Evolutionary conservation across 2,797 vertebrate species (phyloP).

Genomic region (Sebastes jordani): DNA sequence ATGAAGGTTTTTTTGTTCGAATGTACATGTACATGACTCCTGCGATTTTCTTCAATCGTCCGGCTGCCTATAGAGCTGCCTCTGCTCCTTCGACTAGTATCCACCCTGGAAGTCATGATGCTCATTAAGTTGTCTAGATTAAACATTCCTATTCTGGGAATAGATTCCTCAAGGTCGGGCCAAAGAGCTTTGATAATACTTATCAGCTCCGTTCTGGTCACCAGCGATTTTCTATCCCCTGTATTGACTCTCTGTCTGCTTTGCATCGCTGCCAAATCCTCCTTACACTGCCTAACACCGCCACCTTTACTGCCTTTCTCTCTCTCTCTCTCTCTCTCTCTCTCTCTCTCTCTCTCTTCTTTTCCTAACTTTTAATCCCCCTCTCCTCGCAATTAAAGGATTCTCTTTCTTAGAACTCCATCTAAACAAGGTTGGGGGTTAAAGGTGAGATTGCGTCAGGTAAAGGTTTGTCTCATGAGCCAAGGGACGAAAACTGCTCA

Average conservation of each 20-base stretch:
- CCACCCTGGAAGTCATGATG: neutral
- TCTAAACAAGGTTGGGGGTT: conserved; percentile 31
- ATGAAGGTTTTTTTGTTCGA: neutral
- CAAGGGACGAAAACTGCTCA: conserved; percentile 39
- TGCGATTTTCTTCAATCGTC: neutral
- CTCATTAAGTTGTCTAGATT: conserved; percentile 20
- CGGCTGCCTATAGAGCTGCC: neutral
- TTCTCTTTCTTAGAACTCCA: conserved; percentile 20
- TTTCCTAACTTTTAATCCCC: conserved; percentile 30
- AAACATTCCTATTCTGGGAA: conserved; percentile 21
- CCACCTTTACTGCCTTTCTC: neutral
- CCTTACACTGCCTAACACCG: conserved; percentile 36
- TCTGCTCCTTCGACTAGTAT: neutral
- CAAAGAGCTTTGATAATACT: conserved; percentile 26
- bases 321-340: neutral
- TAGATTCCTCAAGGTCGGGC: neutral
- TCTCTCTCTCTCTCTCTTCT: neutral
- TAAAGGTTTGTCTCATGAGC: conserved; percentile 13
- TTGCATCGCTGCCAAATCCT: conserved; percentile 57
- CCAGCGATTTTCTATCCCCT: conserved; percentile 51
- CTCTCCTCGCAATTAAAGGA: conserved; percentile 29
- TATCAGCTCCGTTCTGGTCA: conserved; percentile 17
- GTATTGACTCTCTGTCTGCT: conserved; percentile 19
- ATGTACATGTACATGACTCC: neutral
- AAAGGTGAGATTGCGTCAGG: conserved; percentile 38